Evolutionary conservation across 2,888 invertebrate genomes (phyloP).

Genomic region (Callimorpha dominula): DNA sequence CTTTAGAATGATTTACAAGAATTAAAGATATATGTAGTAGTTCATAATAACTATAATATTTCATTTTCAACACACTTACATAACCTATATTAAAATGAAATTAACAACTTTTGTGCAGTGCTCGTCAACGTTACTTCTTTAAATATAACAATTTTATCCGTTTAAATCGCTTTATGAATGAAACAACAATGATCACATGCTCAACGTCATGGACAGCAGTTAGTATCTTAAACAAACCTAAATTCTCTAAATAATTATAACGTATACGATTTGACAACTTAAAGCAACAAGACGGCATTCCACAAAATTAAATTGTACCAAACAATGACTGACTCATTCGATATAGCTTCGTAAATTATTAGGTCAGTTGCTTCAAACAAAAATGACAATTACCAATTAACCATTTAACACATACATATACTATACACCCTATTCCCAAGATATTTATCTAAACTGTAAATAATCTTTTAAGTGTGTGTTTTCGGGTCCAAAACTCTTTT

Average conservation of each 20-base stretch:
- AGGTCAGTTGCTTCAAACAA: slow-evolving; percentile 56
- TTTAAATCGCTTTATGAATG: neutral
- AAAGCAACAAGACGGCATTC: slow-evolving; percentile 54
- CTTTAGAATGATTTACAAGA: too few relatives aligned
- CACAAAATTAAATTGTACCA: slow-evolving; percentile 59
- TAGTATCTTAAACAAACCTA: slow-evolving; percentile 7
- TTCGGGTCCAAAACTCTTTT: neutral
- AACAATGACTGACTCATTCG: slow-evolving; percentile 62
- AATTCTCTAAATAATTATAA: slow-evolving; percentile 26
- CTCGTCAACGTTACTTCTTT: neutral
- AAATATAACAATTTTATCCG: neutral
- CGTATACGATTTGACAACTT: slow-evolving; percentile 38
- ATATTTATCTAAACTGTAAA: slow-evolving; percentile 12
- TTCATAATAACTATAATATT: too few relatives aligned
- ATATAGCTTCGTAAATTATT: slow-evolving; percentile 52
- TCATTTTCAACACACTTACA: too few relatives aligned
- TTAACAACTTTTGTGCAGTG: neutral
- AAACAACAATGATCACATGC: neutral
- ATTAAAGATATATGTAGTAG: too few relatives aligned
- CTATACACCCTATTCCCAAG: slow-evolving; percentile 4
- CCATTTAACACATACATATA: slow-evolving; percentile 32
- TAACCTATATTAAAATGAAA: neutral
- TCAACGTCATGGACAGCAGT: neutral
- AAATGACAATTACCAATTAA: slow-evolving; percentile 60
- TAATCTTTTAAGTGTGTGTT: neutral